Evolutionary conservation across 2,797 vertebrate species (phyloP).

Genomic region (Remorina albescens): DNA sequence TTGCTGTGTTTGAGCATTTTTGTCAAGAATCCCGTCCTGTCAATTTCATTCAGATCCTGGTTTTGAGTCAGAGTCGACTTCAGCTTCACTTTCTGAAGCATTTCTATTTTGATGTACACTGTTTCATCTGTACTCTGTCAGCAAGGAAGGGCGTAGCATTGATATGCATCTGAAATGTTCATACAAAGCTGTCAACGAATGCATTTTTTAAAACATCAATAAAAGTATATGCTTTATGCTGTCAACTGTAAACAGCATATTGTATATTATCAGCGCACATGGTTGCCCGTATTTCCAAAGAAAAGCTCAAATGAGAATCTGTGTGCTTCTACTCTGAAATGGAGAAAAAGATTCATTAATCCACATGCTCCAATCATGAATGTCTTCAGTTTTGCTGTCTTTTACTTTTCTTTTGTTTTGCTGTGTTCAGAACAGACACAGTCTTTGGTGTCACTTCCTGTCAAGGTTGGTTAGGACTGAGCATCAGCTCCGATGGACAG

Average conservation of each 20-base stretch:
- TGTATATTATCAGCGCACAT: constrained; percentile 32
- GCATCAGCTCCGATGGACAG: constrained; percentile 88
- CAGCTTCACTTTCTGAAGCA: constrained; percentile 52
- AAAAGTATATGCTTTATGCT: constrained; percentile 49
- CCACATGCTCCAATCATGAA: constrained; percentile 46
- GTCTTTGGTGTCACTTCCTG: constrained; percentile 95
- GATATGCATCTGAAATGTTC: constrained; percentile 60
- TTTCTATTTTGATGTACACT: constrained; percentile 68
- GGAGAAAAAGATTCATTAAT: constrained; percentile 57
- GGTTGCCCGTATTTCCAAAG: constrained; percentile 40
- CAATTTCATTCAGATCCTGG: constrained; percentile 68
- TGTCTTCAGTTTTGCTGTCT: constrained; percentile 63
- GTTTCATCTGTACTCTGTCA: constrained; percentile 75
- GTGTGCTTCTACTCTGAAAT: constrained; percentile 18
- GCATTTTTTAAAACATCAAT: constrained; percentile 69
- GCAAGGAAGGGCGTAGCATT: constrained; percentile 34
- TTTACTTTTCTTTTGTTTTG: constrained; percentile 85
- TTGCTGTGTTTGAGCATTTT: constrained; percentile 36
- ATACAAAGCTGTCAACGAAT: constrained; percentile 63
- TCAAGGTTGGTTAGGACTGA: constrained; percentile 91
- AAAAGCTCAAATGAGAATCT: constrained; percentile 21
- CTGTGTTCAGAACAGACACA: constrained; percentile 85
- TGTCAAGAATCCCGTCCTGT: constrained; percentile 62
- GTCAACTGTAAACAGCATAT: constrained; percentile 45
- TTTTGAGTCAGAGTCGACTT: constrained; percentile 67